Evolutionary conservation across 1,140 invertebrate species (phyloP).

Genomic region (Anastrepha obliqua): DNA sequence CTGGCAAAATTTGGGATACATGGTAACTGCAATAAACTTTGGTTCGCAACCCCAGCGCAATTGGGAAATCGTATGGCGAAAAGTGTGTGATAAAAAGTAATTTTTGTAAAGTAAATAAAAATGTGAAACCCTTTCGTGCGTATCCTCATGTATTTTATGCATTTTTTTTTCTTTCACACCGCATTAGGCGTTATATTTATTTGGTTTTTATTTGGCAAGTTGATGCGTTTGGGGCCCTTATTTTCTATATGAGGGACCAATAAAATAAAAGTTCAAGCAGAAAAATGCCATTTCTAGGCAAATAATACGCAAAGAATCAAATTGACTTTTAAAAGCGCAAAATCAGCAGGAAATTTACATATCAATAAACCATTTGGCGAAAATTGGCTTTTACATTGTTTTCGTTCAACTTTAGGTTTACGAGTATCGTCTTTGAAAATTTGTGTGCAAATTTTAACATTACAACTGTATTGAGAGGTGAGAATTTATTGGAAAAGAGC

Average conservation of each 20-base stretch:
- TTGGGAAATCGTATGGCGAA: constrained; percentile 15
- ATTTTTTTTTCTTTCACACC: constrained; percentile 1
- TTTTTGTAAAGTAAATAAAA: constrained; percentile 54
- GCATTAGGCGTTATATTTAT: constrained; percentile 27
- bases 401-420: constrained; percentile 1
- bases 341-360: constrained; percentile 58
- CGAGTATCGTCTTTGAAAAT: background rate
- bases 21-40: constrained; percentile 21
- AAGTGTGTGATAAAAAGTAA: constrained; percentile 35
- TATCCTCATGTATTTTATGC: constrained; percentile 1
- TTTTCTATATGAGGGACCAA: background rate
- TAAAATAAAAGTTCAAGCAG: constrained; percentile 53
- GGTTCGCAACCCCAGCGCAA: constrained; percentile 20
- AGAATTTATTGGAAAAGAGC: constrained; percentile 1
- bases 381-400: constrained; percentile 23
- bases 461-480: background rate
- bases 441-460: background rate
- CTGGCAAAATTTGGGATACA: background rate
- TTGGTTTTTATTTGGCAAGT: constrained; percentile 14
- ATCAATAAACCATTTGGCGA: constrained; percentile 55
- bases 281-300: constrained; percentile 47
- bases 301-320: constrained; percentile 52
- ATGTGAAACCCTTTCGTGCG: constrained; percentile 53
- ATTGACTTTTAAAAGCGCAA: constrained; percentile 56
- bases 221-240: background rate